Evolutionary conservation across 2,888 invertebrate genomes (phyloP).

Genomic region (Caenorhabditis panamensis): DNA sequence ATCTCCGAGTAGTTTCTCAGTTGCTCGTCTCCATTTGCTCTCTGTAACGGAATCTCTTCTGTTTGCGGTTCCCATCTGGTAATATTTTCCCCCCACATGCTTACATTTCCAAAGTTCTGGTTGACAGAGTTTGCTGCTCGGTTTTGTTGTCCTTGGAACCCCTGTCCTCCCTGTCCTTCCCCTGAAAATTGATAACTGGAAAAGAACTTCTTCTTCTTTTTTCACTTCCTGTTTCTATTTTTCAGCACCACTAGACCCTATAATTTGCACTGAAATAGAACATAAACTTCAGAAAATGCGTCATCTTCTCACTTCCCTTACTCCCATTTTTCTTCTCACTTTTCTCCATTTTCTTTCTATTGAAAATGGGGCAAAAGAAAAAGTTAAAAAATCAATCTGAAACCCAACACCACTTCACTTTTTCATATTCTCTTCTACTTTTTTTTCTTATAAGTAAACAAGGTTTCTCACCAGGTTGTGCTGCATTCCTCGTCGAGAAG

Average conservation of each 20-base stretch:
- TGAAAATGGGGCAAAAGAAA: background rate
- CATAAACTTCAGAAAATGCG: slow-evolving; percentile 1
- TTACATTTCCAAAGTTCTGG: slow-evolving; percentile 36
- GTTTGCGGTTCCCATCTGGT: slow-evolving; percentile 8
- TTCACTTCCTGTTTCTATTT: background rate
- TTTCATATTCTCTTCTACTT: slow-evolving; percentile 2
- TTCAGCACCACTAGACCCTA: slow-evolving; percentile 1
- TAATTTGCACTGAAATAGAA: slow-evolving; percentile 5
- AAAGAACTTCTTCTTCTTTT: no score
- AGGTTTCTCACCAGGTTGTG: slow-evolving; percentile 30
- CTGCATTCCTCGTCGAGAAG: slow-evolving; percentile 19
- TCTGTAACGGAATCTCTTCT: no score
- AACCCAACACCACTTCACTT: slow-evolving; percentile 28
- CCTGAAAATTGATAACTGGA: slow-evolving; percentile 8
- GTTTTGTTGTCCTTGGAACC: slow-evolving; percentile 11
- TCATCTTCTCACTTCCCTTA: background rate
- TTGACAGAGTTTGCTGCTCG: slow-evolving; percentile 28
- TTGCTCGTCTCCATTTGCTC: slow-evolving; percentile 14
- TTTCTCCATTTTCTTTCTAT: background rate
- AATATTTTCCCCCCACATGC: background rate
- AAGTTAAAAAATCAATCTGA: slow-evolving; percentile 34
- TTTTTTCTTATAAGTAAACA: slow-evolving; percentile 6
- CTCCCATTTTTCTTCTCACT: background rate
- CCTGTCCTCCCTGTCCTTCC: background rate
- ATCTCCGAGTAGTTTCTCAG: slow-evolving; percentile 54